Percentiles rank a stretch among this genome's conserved stretches.
phyloP scores from a whole-genome alignment of 2,797 vertebrate species.

The Channa striata region DNA sequence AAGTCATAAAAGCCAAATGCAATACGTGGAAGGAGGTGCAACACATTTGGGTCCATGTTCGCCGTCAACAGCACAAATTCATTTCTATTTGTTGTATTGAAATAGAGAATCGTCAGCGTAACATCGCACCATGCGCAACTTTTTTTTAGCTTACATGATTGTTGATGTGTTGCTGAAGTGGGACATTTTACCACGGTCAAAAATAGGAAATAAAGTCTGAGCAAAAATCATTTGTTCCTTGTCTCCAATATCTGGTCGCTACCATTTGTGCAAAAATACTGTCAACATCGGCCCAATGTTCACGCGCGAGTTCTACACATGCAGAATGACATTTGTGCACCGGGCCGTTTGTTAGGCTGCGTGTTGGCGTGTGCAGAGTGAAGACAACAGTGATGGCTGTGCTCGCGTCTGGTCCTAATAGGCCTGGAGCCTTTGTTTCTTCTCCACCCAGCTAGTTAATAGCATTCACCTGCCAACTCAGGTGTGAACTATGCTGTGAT shows the following conservation, averaged over 20 bases:
- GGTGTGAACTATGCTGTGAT: constrained; percentile 47
- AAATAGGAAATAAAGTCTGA: too few relatives aligned
- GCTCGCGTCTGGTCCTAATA: not conserved
- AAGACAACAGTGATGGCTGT: constrained; percentile 24
- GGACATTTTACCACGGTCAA: too few relatives aligned
- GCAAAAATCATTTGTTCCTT: too few relatives aligned
- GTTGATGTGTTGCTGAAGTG: too few relatives aligned
- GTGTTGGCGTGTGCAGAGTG: not conserved
- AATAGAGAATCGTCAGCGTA: too few relatives aligned
- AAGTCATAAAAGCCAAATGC: not conserved
- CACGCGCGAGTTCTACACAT: too few relatives aligned
- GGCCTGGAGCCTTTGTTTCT: constrained; percentile 23
- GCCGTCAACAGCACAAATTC: not conserved
- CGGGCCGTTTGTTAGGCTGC: not conserved
- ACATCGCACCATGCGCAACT: too few relatives aligned
- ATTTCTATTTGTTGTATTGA: too few relatives aligned
- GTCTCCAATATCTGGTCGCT: too few relatives aligned
- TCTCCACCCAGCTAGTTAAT: constrained; percentile 40
- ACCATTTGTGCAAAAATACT: too few relatives aligned
- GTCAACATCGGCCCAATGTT: not conserved
- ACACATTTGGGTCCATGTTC: not conserved
- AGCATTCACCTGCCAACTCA: constrained; percentile 49
- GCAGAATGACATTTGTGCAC: not conserved
- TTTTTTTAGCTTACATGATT: too few relatives aligned
- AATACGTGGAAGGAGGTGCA: not conserved